Evolutionary conservation across 2,888 invertebrate species (phyloP).

Genomic region (Harpagoxenus sublaevis): DNA sequence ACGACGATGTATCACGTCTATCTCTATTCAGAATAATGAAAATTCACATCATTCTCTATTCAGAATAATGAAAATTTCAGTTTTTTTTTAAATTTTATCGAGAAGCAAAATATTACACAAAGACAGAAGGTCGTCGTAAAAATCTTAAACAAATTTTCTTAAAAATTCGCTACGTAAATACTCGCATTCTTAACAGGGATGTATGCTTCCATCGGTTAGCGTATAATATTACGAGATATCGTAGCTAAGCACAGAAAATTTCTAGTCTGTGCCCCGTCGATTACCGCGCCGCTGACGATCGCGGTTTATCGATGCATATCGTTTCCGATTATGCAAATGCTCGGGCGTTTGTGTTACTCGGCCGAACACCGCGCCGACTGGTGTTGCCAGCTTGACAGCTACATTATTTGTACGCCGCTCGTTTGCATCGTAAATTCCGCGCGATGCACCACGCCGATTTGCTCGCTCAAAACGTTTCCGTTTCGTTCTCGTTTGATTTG

Average conservation of each 20-base stretch:
- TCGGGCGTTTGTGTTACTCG: conserved; percentile 50
- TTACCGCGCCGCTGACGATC: conserved; percentile 46
- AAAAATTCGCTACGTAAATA: not conserved
- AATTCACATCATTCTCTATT: not conserved
- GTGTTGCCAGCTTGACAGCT: conserved; percentile 58
- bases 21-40: not conserved
- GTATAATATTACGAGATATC: conserved; percentile 50
- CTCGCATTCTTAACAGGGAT: not conserved
- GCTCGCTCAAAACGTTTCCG: conserved; percentile 53
- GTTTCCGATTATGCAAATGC: conserved; percentile 71
- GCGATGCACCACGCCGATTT: conserved; percentile 54
- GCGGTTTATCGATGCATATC: conserved; percentile 69
- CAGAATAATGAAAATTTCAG: not conserved
- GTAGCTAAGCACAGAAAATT: conserved; percentile 58
- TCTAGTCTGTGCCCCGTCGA: conserved; percentile 39
- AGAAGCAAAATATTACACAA: not conserved
- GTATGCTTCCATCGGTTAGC: not conserved
- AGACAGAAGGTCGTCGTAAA: not conserved
- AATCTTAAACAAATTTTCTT: not conserved
- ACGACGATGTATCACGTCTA: not conserved
- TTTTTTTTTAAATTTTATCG: not conserved
- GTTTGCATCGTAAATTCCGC: conserved; percentile 60
- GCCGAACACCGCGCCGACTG: conserved; percentile 53
- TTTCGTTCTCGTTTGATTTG: conserved; percentile 47
- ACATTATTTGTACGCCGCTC: conserved; percentile 65